Conservation (phyloP, 2,888 invertebrate genomes). For the Parasteatoda lunata region DNA sequence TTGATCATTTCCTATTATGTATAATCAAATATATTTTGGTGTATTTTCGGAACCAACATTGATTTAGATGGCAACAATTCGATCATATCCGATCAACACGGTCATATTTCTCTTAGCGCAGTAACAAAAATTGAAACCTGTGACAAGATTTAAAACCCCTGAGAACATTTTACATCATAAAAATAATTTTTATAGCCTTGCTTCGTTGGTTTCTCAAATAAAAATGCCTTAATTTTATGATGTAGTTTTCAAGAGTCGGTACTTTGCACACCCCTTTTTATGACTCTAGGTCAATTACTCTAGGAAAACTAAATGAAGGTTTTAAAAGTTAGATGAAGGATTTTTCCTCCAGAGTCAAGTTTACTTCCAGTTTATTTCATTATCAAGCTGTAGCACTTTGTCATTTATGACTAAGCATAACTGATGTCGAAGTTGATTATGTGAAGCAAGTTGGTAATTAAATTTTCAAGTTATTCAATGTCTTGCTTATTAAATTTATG, state of each 20-base stretch:
- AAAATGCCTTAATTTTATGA: slow-evolving; percentile 30
- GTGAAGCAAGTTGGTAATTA: too few species aligned
- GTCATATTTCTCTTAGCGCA: background rate
- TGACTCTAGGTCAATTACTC: slow-evolving; percentile 28
- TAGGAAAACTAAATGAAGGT: slow-evolving; percentile 19
- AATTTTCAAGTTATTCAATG: too few species aligned
- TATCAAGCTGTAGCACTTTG: slow-evolving; percentile 3
- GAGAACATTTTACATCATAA: slow-evolving; percentile 27
- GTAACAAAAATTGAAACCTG: slow-evolving; percentile 10
- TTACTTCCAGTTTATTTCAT: background rate
- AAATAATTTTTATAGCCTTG: slow-evolving; percentile 35
- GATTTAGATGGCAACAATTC: background rate
- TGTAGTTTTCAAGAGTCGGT: background rate
- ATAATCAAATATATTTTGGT: too few species aligned
- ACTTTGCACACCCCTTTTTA: slow-evolving; percentile 23
- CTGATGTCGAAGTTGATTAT: background rate
- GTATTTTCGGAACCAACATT: too few species aligned
- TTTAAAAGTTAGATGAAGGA: slow-evolving; percentile 10
- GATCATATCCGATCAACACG: background rate
- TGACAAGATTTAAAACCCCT: slow-evolving; percentile 30
- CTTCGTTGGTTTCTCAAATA: slow-evolving; percentile 17
- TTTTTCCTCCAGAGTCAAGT: background rate
- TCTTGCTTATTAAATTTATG: too few species aligned
- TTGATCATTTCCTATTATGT: too few species aligned
- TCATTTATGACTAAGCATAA: background rate